Evolutionary conservation across 37 sponge, comb jelly and placozoan genomes (phyloP).

Genomic region (Corticium candelabrum): DNA sequence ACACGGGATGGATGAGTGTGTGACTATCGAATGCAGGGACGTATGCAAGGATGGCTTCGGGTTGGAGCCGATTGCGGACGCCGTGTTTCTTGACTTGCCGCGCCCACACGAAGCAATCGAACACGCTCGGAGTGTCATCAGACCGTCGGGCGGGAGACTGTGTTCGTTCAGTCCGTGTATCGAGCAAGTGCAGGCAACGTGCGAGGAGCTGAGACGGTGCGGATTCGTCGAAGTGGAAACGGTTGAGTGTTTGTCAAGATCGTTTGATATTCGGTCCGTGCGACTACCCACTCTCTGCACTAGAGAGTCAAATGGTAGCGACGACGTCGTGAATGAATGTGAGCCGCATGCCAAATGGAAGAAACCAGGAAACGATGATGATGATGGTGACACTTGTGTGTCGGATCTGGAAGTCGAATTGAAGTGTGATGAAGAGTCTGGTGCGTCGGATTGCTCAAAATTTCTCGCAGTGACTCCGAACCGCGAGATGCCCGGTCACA

Average conservation of each 20-base stretch:
- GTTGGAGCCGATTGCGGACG: constrained; percentile 59
- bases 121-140: constrained; percentile 39
- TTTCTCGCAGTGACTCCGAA: constrained; percentile 53
- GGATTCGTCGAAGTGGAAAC: constrained; percentile 47
- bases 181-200: constrained; percentile 92
- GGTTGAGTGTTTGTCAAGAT: constrained; percentile 57
- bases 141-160: constrained; percentile 64
- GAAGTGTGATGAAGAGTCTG: constrained; percentile 1
- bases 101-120: constrained; percentile 80
- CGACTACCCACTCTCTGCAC: no score
- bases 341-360: constrained; percentile 6
- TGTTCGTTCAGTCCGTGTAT: constrained; percentile 95
- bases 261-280: constrained; percentile 38
- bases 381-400: no score
- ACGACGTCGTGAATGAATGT: constrained; percentile 18
- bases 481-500: constrained; percentile 71
- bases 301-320: neutral
- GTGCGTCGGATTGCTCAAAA: constrained; percentile 9
- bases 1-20: constrained; percentile 69
- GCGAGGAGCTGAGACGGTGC: constrained; percentile 22
- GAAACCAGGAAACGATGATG: no score
- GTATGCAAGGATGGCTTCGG: constrained; percentile 88
- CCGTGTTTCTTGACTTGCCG: constrained; percentile 91
- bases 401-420: no score
- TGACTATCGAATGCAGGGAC: constrained; percentile 67